Conservation (phyloP, 2,113 vertebrate species). For the Rhinogobius similis region DNA sequence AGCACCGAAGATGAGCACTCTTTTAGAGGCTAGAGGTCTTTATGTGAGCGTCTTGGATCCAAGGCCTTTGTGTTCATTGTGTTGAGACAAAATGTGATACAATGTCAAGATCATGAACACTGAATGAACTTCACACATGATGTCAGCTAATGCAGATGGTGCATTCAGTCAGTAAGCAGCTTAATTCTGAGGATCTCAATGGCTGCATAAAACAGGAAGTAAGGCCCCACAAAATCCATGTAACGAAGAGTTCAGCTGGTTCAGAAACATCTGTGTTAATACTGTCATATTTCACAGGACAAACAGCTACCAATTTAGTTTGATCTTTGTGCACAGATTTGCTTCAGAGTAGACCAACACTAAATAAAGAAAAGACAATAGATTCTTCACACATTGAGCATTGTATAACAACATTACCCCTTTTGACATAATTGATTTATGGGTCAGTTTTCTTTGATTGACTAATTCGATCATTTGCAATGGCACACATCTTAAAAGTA, state of each 20-base stretch:
- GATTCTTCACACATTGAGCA: neutral
- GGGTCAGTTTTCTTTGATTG: neutral
- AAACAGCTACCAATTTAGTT: neutral
- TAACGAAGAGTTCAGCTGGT: slow-evolving; percentile 6
- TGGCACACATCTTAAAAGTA: neutral
- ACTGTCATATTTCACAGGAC: neutral
- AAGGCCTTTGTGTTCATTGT: slow-evolving; percentile 60
- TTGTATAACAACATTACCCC: neutral
- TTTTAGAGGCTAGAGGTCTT: slow-evolving; percentile 47
- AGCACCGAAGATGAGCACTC: slow-evolving; percentile 59
- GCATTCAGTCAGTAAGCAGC: slow-evolving; percentile 22
- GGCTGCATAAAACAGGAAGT: neutral
- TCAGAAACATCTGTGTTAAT: slow-evolving; percentile 11
- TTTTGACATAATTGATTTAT: neutral
- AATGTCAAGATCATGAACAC: slow-evolving; percentile 36
- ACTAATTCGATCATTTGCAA: neutral
- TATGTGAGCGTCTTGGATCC: slow-evolving; percentile 52
- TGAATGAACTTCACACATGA: slow-evolving; percentile 48
- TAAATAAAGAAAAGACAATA: too few relatives aligned
- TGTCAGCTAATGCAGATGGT: slow-evolving; percentile 43
- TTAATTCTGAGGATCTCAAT: slow-evolving; percentile 7
- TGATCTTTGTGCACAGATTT: neutral
- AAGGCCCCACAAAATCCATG: neutral
- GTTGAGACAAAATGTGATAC: slow-evolving; percentile 48
- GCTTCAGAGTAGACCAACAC: too few relatives aligned